phyloP scores from a whole-genome alignment of 2,888 invertebrate species.

The Antitype chi region DNA sequence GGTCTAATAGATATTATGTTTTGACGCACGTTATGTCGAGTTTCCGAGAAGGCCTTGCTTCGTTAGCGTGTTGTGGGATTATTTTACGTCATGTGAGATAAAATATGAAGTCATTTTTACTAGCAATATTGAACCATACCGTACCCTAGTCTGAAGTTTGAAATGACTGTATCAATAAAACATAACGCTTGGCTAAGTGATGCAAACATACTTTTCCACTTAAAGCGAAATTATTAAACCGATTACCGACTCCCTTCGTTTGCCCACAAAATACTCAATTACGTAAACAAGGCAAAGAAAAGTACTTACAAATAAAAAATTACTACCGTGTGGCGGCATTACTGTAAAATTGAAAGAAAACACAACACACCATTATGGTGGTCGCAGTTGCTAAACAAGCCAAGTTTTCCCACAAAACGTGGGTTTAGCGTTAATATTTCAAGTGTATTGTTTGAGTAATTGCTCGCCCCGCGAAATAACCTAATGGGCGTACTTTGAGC shows the following conservation, averaged over 20 bases:
- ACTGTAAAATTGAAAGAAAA: conserved; percentile 80
- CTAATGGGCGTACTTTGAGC: conserved; percentile 81
- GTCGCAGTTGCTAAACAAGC: conserved; percentile 86
- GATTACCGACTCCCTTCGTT: conserved; percentile 82
- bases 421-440: conserved; percentile 85
- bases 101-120: conserved; percentile 68
- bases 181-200: conserved; percentile 67
- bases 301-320: conserved; percentile 77
- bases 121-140: conserved; percentile 37
- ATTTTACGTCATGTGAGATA: conserved; percentile 72
- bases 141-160: conserved; percentile 19
- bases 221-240: conserved; percentile 80
- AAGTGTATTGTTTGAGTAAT: conserved; percentile 86
- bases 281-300: conserved; percentile 83
- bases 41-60: conserved; percentile 69
- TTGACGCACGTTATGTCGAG: conserved; percentile 66
- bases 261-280: conserved; percentile 85
- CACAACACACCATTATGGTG: conserved; percentile 78
- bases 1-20: conserved; percentile 76
- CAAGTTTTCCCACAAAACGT: conserved; percentile 87
- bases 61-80: conserved; percentile 61
- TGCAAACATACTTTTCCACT: conserved; percentile 70
- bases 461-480: conserved; percentile 83
- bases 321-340: conserved; percentile 71
- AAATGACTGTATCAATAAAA: conserved; percentile 64